Base-by-base conservation (phyloP, 2,888 invertebrate species). In the Cryptocephalus moraei region DNA sequence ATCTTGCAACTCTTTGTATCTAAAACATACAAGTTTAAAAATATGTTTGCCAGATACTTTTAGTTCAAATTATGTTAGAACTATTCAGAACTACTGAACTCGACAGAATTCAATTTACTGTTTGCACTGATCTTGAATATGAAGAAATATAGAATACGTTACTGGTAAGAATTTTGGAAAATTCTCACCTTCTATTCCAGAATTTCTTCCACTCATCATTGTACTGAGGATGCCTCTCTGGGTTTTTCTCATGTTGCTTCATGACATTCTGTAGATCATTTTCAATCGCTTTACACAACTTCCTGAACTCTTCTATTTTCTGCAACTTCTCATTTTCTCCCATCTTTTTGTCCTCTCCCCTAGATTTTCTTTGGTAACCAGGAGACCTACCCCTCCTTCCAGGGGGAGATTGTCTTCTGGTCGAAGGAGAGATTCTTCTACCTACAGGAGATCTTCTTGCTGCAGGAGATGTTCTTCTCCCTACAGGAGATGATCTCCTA, bases 181-280 rank as follows among this genome's bases (percentile, higher is more conserved):
- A 36, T 36, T 11, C 36, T 44, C 53, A 65, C 62, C 89, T 79
- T 9, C 78, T 75, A 66, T 89, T 89, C 91, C 91, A 91, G 66
- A 90, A 91, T 63, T 82, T 83, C 63, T 90, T 90, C 91, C 91
- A 91, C 64, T 91, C 91, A 41, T 88, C 87, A 0, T 87, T 85
- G 66, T 91, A 91, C 3, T 84, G 76, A 0, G 91, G 91, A 70
- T 91, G 91, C 56, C 88, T 90, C 64, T 91, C 91, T 0, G 91
- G 91, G 62, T 87, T 86, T 62, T 86, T 84, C 63, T 89, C 85
- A 63, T 87, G 85, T 51, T 84, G 84, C 46, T 82, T 81, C 8
- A 86, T 72, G 1, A 78, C 74, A 52, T 82, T 80, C 45, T 79
- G 78, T 44, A 84, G 73, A 9, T 80, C 74, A 33, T 76, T 78